phyloP scores from a whole-genome alignment of 2,888 invertebrate genomes.

The Zeuzera pyrina region DNA sequence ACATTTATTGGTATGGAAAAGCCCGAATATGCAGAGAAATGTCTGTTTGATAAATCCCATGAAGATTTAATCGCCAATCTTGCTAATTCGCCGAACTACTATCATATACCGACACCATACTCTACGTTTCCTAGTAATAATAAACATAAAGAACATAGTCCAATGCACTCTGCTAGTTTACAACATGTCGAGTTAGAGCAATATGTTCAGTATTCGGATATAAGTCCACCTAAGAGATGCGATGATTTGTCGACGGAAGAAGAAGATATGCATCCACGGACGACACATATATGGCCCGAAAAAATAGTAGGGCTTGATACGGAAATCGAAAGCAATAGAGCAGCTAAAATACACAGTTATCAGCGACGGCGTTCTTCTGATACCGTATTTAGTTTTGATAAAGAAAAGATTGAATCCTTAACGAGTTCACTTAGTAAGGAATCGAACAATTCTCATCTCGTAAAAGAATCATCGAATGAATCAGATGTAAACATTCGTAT shows the following conservation, averaged over 20 bases:
- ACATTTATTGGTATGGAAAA: slow-evolving; percentile 60
- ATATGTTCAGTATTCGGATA: slow-evolving; percentile 53
- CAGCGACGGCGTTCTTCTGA: slow-evolving; percentile 80
- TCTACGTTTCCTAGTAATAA: slow-evolving; percentile 76
- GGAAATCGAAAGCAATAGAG: slow-evolving; percentile 59
- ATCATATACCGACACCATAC: slow-evolving; percentile 74
- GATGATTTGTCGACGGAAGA: slow-evolving; percentile 67
- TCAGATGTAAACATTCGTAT: slow-evolving; percentile 64
- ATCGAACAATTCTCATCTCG: slow-evolving; percentile 43
- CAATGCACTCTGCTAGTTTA: slow-evolving; percentile 78
- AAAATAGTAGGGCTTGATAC: slow-evolving; percentile 65
- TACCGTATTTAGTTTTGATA: slow-evolving; percentile 83
- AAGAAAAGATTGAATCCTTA: slow-evolving; percentile 81
- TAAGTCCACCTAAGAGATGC: slow-evolving; percentile 45
- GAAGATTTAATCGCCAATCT: slow-evolving; percentile 73
- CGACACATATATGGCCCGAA: slow-evolving; percentile 72
- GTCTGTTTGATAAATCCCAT: slow-evolving; percentile 69
- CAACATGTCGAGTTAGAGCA: slow-evolving; percentile 81
- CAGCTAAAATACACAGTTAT: slow-evolving; percentile 61
- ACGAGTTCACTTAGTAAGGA: slow-evolving; percentile 71
- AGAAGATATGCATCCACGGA: slow-evolving; percentile 64
- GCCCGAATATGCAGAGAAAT: slow-evolving; percentile 66
- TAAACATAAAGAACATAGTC: slow-evolving; percentile 69
- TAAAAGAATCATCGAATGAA: slow-evolving; percentile 67
- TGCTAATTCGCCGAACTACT: slow-evolving; percentile 56